phyloP scores from a whole-genome alignment of 2,888 invertebrate genomes.

The Mesochorus sp. region DNA sequence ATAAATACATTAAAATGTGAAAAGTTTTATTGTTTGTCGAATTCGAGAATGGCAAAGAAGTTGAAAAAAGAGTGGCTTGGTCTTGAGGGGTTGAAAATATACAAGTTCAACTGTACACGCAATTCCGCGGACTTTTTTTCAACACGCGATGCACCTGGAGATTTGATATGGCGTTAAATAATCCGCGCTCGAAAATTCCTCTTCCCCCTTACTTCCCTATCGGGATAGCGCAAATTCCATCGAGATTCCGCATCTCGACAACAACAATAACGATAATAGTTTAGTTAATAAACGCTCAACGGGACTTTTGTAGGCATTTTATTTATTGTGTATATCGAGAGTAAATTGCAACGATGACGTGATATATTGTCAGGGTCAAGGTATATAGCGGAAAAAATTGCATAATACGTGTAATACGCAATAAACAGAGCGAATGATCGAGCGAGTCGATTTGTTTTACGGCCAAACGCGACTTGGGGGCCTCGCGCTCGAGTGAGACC shows the following conservation, averaged over 20 bases:
- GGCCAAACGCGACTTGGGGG: background rate
- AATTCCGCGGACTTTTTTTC: background rate
- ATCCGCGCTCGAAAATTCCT: too few species aligned
- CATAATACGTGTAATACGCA: constrained; percentile 14
- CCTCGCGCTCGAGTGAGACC: constrained; percentile 26
- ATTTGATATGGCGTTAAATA: constrained; percentile 34
- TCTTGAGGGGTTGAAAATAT: too few species aligned
- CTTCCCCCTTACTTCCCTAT: too few species aligned
- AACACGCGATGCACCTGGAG: constrained; percentile 12
- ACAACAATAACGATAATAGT: background rate
- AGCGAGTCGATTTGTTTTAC: background rate
- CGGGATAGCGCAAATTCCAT: constrained; percentile 15
- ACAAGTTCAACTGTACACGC: too few species aligned
- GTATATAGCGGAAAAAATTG: constrained; percentile 35
- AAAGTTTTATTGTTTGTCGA: too few species aligned
- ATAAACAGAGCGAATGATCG: constrained; percentile 3
- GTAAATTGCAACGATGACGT: constrained; percentile 32
- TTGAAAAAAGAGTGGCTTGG: too few species aligned
- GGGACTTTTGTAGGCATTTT: background rate
- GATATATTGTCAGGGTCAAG: constrained; percentile 55
- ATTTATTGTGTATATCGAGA: background rate
- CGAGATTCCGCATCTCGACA: background rate
- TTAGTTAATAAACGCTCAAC: background rate
- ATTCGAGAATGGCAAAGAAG: too few species aligned
- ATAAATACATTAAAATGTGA: too few species aligned